phyloP scores from a whole-genome alignment of 2,888 invertebrate genomes.

The Agonum fuliginosum region DNA sequence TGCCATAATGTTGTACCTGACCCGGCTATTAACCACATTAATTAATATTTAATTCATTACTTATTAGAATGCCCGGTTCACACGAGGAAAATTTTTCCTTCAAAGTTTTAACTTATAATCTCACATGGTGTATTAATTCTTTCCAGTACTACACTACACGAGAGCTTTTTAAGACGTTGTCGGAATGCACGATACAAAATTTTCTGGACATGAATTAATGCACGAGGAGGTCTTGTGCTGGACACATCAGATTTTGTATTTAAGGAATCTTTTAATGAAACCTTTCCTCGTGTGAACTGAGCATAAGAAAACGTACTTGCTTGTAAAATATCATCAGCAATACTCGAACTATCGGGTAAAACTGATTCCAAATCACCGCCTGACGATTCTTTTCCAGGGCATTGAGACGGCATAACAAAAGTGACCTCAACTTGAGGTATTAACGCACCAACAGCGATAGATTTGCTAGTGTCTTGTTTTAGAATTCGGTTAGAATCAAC shows the following conservation, averaged over 20 bases:
- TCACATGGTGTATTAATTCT: no score
- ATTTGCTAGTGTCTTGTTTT: conserved; percentile 74
- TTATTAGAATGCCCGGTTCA: no score
- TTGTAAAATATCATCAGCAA: conserved; percentile 82
- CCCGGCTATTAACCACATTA: conserved; percentile 64
- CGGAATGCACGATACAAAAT: no score
- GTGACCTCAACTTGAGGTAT: conserved; percentile 92
- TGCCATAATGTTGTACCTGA: conserved; percentile 63
- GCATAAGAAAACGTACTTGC: conserved; percentile 74
- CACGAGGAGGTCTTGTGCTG: no score
- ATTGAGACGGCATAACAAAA: conserved; percentile 88
- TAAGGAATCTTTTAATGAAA: no score
- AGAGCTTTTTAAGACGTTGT: no score
- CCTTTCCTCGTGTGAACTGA: no score
- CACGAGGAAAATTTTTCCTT: no score
- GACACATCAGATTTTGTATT: no score
- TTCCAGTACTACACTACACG: no score
- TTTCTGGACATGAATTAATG: no score
- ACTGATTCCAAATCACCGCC: conserved; percentile 90
- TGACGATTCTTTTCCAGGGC: conserved; percentile 90
- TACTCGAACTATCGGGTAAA: conserved; percentile 88
- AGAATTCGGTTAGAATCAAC: conserved; percentile 85
- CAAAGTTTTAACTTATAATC: no score
- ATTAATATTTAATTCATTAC: conserved; percentile 46
- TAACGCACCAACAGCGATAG: conserved; percentile 84